Conservation (phyloP, 2,113 vertebrate genomes). For the Rhinoptilus africanus region DNA sequence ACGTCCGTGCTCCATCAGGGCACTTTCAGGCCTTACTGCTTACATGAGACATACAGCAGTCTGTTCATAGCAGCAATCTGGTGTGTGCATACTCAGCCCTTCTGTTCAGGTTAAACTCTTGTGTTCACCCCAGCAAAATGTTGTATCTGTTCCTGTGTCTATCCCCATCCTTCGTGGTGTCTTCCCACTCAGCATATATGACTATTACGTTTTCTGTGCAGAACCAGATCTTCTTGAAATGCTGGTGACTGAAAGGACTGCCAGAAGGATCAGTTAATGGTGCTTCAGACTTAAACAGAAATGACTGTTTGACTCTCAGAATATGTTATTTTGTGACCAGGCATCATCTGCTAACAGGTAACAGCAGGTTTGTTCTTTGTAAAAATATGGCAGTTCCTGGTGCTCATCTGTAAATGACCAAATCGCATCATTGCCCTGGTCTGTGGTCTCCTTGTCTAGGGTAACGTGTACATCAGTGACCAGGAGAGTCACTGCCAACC, state of each 20-base stretch:
- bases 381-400: background rate
- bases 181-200: background rate
- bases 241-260: background rate
- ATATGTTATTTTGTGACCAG: background rate
- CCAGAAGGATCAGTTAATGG: background rate
- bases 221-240: background rate
- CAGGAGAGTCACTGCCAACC: background rate
- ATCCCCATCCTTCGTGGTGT: background rate
- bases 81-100: background rate
- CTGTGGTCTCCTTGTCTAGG: background rate
- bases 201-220: background rate
- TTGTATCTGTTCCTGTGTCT: background rate
- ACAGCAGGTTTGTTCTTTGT: background rate
- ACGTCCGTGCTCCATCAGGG: background rate
- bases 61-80: background rate
- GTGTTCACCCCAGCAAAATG: background rate
- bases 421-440: background rate
- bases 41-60: background rate
- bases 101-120: background rate
- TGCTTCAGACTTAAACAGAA: background rate
- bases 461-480: background rate
- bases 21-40: background rate
- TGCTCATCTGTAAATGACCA: background rate
- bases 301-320: background rate
- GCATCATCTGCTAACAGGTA: background rate